These are phyloP conservation scores for Sus cebifrons DNA, from an alignment of 2,797 vertebrate species.

Conservation along the genomic window DNA sequence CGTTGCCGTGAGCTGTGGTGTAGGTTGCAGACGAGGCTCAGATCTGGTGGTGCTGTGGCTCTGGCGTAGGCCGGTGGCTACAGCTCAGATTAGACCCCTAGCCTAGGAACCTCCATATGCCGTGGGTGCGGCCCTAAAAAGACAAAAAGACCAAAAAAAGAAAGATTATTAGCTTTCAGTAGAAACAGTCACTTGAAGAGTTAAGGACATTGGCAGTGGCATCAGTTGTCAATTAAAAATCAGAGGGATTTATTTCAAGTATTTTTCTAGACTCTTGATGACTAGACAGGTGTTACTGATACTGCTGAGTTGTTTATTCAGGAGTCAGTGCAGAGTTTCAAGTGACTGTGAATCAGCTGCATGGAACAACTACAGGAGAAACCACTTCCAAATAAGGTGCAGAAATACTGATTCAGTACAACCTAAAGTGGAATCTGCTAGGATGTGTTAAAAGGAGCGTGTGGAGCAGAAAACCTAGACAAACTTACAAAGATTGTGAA, in stretches of 20 bases:
- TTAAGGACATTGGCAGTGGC: neutral
- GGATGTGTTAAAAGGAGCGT: constrained; percentile 29
- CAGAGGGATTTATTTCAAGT: constrained; percentile 41
- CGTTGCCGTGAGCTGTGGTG: too few species aligned
- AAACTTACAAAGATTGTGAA: constrained; percentile 56
- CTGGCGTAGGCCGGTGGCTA: too few species aligned
- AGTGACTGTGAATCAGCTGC: neutral
- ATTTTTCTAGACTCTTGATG: constrained; percentile 27
- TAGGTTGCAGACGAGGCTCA: too few species aligned
- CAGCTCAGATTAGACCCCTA: too few species aligned
- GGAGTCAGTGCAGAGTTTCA: constrained; percentile 7
- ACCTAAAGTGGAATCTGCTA: constrained; percentile 10
- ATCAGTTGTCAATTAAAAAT: constrained; percentile 46
- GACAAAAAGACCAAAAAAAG: too few species aligned
- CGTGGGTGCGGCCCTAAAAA: too few species aligned
- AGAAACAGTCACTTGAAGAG: constrained; percentile 58
- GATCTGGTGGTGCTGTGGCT: too few species aligned
- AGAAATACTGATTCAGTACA: constrained; percentile 12
- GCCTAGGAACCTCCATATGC: too few species aligned
- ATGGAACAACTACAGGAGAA: constrained; percentile 33
- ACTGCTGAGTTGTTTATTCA: constrained; percentile 35
- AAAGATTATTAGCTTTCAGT: neutral
- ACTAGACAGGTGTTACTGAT: constrained; percentile 46
- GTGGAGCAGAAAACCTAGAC: constrained; percentile 19
- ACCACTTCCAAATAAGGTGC: constrained; percentile 34